These are phyloP conservation scores for Hypocryptadius cinnamomeus DNA, from an alignment of 2,113 vertebrate genomes.

Conservation along the genomic window DNA sequence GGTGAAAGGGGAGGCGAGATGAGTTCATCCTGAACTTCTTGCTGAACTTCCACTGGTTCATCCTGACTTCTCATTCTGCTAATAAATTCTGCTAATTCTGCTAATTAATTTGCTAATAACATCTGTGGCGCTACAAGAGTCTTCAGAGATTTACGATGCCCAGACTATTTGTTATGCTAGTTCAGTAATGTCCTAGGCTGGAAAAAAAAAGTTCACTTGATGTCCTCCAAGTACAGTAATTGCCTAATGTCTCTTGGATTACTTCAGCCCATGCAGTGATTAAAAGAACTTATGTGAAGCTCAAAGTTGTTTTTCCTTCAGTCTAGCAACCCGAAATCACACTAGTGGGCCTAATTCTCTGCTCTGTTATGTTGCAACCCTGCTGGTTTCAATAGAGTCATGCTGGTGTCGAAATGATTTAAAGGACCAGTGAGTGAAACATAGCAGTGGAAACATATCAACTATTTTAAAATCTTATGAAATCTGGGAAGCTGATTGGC, in stretches of 20 bases:
- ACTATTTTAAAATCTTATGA: background rate
- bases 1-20: background rate
- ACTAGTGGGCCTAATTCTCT: background rate
- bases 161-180: background rate
- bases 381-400: slow-evolving; percentile 32
- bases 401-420: slow-evolving; percentile 17
- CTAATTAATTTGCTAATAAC: background rate
- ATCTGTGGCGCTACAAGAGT: background rate
- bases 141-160: background rate
- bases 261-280: background rate
- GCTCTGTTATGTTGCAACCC: slow-evolving; percentile 1
- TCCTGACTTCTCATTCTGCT: background rate
- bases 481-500: background rate
- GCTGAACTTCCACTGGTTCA: background rate
- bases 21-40: background rate
- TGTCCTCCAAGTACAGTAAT: background rate
- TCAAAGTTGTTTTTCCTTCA: background rate
- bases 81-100: background rate
- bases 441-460: background rate
- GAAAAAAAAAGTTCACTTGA: background rate
- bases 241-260: slow-evolving; percentile 8
- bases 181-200: background rate
- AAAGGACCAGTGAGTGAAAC: background rate
- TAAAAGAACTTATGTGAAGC: background rate
- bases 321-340: slow-evolving; percentile 11